Evolutionary conservation across 2,888 invertebrate species (phyloP), one percentile per base, ranked within the genome.

Genomic region (Tetragonisca angustula): DNA sequence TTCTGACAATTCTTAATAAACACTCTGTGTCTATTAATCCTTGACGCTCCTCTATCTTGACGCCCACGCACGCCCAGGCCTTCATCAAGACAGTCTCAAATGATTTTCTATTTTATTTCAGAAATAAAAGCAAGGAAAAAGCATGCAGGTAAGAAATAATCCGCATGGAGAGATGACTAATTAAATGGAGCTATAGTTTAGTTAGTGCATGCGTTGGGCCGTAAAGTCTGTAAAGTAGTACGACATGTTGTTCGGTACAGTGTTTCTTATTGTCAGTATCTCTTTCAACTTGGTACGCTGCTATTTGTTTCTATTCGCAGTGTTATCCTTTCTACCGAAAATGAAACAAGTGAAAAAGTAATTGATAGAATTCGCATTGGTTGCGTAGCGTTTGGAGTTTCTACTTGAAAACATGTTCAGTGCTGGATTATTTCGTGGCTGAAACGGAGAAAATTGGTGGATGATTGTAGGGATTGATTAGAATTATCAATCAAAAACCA

Each of bases 41-140:
- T 21, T 36, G 27, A 43, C 17, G 21, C 19, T 70, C 59, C 77
- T 69, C 54, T n/a, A n/a, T 52, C 6, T 54, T 62, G 50, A 68
- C 36, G 64, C 76, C 69, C 78, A 54, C 74, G 56, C 52, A 52
- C 71, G 59, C 36, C 52, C 19, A 68, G 50, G 79, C 24, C 76
- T 49, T 65, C 27, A 64, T 65, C 65, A 77, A 87, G 76, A 83
- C 76, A 77, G 74, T 89, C 73, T 87, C 87, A 88, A 88, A 87
- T 86, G 79, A 87, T 91, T 92, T 90, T 91, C 90, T 92, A 90
- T 93, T 89, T 94, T 93, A 75, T 96, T 96, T 87, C 96, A 97
- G 97, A 97, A 96, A 96, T 96, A 95, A 97, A 97, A 95, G 96
- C 96, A 94, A 96, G 96, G 95, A 97, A 96, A 95, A 97, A 97